Evolutionary conservation across 2,797 vertebrate genomes (phyloP).

Genomic region (Bradypus variegatus): DNA sequence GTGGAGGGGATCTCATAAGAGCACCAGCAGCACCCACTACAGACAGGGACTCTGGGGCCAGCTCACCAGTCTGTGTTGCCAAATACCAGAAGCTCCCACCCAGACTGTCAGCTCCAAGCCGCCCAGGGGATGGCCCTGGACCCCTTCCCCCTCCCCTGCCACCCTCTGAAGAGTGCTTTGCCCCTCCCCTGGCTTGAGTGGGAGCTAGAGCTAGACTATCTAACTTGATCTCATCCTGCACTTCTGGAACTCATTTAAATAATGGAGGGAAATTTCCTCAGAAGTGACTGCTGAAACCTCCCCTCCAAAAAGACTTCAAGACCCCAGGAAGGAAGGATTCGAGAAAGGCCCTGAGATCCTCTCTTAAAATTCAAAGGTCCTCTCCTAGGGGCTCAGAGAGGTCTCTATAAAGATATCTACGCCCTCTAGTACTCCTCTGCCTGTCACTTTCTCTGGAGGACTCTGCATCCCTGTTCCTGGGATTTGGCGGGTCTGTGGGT

Average conservation of each 20-base stretch:
- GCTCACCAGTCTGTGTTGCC: not conserved
- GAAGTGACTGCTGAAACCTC: not conserved
- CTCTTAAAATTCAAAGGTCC: not conserved
- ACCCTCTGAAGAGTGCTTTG: not conserved
- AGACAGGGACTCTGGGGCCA: too few relatives aligned
- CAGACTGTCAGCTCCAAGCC: not conserved
- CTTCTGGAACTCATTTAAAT: not conserved
- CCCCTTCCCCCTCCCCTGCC: not conserved
- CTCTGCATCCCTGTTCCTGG: not conserved
- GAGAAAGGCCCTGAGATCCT: not conserved
- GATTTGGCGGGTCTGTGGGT: not conserved
- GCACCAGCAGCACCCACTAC: not conserved
- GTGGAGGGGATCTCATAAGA: not conserved
- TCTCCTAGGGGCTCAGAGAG: not conserved
- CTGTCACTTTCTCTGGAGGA: not conserved
- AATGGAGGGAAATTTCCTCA: not conserved
- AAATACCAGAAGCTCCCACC: not conserved
- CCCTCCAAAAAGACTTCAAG: not conserved
- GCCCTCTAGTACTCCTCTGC: not conserved
- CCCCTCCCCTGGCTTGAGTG: not conserved
- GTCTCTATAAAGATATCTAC: not conserved
- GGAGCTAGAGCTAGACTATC: not conserved
- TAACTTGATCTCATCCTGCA: not conserved
- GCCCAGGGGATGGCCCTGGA: not conserved
- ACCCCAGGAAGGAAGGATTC: not conserved